Conservation (phyloP, 64 coral and sea anemone genomes). For the Catalaphyllia jardinei region DNA sequence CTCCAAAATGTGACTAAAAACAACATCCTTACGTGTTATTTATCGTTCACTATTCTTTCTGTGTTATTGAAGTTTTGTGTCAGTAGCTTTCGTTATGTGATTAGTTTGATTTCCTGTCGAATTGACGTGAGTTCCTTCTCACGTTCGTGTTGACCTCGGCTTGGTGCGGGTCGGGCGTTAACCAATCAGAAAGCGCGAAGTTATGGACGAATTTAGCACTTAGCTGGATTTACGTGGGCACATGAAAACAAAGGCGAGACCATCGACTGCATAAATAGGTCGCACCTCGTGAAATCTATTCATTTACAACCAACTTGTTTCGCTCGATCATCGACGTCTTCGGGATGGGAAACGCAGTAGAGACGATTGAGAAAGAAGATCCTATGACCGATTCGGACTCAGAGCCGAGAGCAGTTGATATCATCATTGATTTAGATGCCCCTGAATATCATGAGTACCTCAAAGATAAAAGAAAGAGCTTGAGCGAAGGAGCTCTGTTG, state of each 20-base stretch:
- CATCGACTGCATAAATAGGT: conserved; percentile 1
- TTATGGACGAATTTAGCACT: not conserved
- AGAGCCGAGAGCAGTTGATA: not conserved
- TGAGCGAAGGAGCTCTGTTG: conserved; percentile 24
- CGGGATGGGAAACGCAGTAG: conserved; percentile 15
- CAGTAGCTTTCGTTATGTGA: too few relatives aligned
- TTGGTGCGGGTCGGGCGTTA: not conserved
- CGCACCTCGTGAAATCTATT: not conserved
- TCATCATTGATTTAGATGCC: conserved; percentile 32
- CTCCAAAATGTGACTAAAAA: not conserved
- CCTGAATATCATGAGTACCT: conserved; percentile 29
- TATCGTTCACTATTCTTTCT: not conserved
- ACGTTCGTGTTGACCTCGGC: conserved; percentile 19
- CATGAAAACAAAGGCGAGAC: conserved; percentile 34
- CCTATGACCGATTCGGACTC: not conserved
- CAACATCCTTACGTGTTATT: conserved; percentile 11
- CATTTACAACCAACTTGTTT: not conserved
- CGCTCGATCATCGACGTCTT: not conserved
- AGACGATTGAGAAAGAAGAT: not conserved
- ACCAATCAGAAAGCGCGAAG: conserved; percentile 1
- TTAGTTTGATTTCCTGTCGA: not conserved
- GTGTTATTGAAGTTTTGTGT: not conserved
- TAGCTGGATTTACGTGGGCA: conserved; percentile 12
- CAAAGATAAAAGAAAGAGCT: conserved; percentile 4
- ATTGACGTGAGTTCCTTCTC: not conserved